Percentiles rank a stretch among this genome's conserved stretches.
Evolutionary conservation across 2,113 vertebrate genomes (phyloP).

Genomic region (Carettochelys insculpta): DNA sequence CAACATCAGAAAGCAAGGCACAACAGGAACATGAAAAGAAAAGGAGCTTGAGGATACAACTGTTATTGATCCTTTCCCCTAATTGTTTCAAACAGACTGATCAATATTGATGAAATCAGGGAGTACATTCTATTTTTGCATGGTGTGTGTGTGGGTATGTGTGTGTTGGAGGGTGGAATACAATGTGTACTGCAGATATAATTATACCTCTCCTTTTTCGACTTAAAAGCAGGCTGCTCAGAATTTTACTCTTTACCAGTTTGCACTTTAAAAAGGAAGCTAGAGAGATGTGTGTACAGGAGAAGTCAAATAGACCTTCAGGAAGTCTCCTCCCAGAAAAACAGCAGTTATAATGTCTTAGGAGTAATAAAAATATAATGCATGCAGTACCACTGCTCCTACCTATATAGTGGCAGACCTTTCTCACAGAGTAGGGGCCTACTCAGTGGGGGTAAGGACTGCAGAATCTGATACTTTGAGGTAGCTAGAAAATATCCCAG

Average conservation of each 20-base stretch:
- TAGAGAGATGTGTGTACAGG: not conserved
- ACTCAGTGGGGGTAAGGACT: not conserved
- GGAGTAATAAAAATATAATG: not conserved
- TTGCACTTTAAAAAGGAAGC: not conserved
- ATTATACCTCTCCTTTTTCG: not conserved
- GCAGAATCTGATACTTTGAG: not conserved
- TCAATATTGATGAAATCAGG: not conserved
- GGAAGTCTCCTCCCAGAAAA: not conserved
- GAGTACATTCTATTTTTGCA: not conserved
- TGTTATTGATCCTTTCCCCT: not conserved
- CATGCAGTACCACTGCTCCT: not conserved
- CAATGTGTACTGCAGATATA: not conserved
- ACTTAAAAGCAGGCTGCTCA: not conserved
- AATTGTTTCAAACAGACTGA: not conserved
- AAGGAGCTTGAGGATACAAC: not conserved
- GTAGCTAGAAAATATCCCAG: not conserved
- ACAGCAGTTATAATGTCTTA: not conserved
- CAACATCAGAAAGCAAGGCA: not conserved
- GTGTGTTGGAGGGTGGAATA: fast-evolving
- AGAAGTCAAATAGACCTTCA: not conserved
- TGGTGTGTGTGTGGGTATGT: too few relatives aligned
- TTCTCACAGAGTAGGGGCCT: not conserved
- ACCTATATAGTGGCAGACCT: not conserved
- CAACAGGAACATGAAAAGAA: not conserved
- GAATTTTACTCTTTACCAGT: not conserved